Conservation (phyloP, 2,888 invertebrate genomes). For the Dryadula phaetusa region DNA sequence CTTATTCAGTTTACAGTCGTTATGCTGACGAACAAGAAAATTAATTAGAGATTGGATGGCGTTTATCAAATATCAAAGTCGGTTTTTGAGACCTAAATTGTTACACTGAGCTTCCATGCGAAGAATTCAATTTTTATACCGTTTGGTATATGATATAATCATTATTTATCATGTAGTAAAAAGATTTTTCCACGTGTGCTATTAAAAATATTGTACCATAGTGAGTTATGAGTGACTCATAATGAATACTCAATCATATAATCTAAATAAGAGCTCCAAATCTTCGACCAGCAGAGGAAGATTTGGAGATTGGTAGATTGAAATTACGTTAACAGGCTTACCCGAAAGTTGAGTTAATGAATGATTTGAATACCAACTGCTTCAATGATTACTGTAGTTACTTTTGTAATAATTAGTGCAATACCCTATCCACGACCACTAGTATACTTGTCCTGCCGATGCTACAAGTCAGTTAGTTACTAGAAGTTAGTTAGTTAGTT, state of each 20-base stretch:
- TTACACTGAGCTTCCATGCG: neutral
- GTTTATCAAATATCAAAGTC: neutral
- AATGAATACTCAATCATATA: neutral
- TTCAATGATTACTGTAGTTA: too few species aligned
- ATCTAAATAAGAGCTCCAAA: neutral
- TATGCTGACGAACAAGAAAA: neutral
- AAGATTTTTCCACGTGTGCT: neutral
- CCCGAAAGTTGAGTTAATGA: neutral
- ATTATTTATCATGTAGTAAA: slow-evolving; percentile 2
- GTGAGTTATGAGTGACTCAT: neutral
- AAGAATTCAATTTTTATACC: neutral
- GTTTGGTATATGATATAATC: neutral
- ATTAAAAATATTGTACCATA: neutral
- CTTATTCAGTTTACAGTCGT: neutral
- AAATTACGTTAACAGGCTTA: neutral
- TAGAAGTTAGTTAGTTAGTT: slow-evolving; percentile 24
- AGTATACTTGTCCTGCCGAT: slow-evolving; percentile 14
- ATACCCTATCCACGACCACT: slow-evolving; percentile 25
- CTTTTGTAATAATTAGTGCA: slow-evolving; percentile 7
- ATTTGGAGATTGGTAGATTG: neutral
- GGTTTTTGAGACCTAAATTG: neutral
- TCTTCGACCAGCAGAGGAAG: neutral
- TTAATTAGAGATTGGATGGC: neutral
- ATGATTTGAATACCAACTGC: slow-evolving; percentile 22
- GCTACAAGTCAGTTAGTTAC: slow-evolving; percentile 6